Conservation (phyloP, 2,113 vertebrate genomes). For the Melanotaenia duboulayi region DNA sequence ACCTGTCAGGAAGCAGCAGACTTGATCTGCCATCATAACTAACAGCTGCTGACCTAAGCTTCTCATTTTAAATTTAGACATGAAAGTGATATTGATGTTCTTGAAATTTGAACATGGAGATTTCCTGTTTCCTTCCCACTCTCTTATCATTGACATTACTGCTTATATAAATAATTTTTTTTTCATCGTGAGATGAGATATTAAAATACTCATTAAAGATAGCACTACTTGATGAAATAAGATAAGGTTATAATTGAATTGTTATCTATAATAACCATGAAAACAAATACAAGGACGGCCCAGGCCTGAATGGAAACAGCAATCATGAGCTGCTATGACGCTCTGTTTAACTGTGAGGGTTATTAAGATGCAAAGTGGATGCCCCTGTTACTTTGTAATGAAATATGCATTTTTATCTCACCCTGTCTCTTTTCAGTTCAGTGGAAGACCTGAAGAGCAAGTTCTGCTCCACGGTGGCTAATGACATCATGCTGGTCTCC, state of each 20-base stretch:
- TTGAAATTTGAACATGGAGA: background rate
- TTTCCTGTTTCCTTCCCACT: background rate
- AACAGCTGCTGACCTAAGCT: slow-evolving; percentile 1
- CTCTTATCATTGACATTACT: background rate
- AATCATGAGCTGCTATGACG: background rate
- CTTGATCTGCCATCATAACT: background rate
- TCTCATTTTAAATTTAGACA: background rate
- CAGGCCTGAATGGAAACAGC: background rate
- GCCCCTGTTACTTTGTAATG: background rate
- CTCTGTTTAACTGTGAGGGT: background rate
- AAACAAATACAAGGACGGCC: background rate
- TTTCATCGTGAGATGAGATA: slow-evolving; percentile 23
- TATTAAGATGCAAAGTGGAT: slow-evolving; percentile 18
- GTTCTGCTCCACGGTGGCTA: slow-evolving; percentile 98
- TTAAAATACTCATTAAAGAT: slow-evolving; percentile 23
- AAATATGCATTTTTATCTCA: slow-evolving; percentile 20
- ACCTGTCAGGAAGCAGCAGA: background rate
- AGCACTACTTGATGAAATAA: slow-evolving; percentile 17
- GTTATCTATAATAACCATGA: background rate
- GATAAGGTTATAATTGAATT: slow-evolving; percentile 36
- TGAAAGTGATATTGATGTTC: slow-evolving; percentile 1
- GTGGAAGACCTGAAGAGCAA: slow-evolving; percentile 97
- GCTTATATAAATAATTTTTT: slow-evolving; percentile 12
- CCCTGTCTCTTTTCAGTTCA: slow-evolving; percentile 74
- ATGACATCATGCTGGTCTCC: slow-evolving; percentile 94